Evolutionary conservation across 2,888 invertebrate genomes (phyloP), one percentile per base, ranked within the genome.

Genomic region (Drosophila helvetica): DNA sequence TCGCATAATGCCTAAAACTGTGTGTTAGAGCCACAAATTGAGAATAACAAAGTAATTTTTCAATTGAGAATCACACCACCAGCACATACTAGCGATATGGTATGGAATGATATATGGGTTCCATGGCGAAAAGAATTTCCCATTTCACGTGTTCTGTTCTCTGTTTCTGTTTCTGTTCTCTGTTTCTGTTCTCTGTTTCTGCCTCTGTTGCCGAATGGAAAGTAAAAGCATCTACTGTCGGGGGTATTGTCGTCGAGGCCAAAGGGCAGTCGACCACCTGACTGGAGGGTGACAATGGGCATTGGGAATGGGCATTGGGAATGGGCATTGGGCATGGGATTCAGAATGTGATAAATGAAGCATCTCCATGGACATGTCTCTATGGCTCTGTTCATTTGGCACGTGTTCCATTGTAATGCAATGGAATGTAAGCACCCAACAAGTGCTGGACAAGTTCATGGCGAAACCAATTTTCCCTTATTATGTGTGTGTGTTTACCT

Each of bases 11-110:
- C 58, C 71, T 83, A 75, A 87, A 85, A 87, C 78, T 75, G 86
- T 38, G 12, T 38, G 38, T 75, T 72, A 84, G 75, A 80, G 78
- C 68, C 78, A 71, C 73, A 82, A 86, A 87, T 83, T 79, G 80
- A 85, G 86, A 78, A 83, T 85, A 80, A 79, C 87, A 85, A 82
- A 82, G 81, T 81, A 88, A 88, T 88, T 79, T 87, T 88, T 79
- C 88, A 88, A 89, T 88, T 88, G 78, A 79, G 75, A 38, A 38
- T 15, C 38, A n/a, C 38, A 38, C n/a, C 2, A 38, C n/a, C 15
- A 15, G 15, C 10, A 33, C 33, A 33, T 22, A 22, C 5, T 22
- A 22, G 22, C 22, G 22, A 5, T 22, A 22, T 5, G 3, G 33
- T 6, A n/a, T n/a, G 30, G 38, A 57, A 46, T 42, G 38, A 69